Conservation (phyloP, 2,888 invertebrate genomes). For the Drosophila fulvimacula region DNA sequence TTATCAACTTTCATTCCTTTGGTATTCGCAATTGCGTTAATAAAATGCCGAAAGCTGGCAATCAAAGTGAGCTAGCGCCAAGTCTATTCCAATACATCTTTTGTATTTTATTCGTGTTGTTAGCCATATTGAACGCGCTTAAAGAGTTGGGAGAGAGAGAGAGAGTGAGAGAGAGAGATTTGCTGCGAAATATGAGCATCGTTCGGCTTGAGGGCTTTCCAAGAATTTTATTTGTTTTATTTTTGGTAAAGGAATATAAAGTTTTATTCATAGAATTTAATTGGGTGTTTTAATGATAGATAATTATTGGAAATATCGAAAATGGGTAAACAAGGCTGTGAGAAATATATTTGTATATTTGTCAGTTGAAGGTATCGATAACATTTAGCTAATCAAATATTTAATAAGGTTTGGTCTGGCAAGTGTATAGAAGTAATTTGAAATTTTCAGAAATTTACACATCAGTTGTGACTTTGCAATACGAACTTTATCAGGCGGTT, state of each 20-base stretch:
- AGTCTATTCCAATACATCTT: constrained; percentile 44
- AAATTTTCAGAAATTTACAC: no score
- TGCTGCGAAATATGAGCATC: constrained; percentile 7
- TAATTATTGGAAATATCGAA: neutral
- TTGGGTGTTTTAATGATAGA: neutral
- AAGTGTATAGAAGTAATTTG: no score
- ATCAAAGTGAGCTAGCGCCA: constrained; percentile 51
- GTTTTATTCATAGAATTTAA: neutral
- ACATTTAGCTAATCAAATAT: neutral
- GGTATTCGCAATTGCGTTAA: constrained; percentile 56
- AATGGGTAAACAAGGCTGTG: no score
- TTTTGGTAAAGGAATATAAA: neutral
- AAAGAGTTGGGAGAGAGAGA: neutral
- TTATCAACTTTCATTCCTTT: constrained; percentile 15
- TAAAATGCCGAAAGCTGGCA: constrained; percentile 57
- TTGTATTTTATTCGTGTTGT: constrained; percentile 37
- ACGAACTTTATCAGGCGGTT: no score
- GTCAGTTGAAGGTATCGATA: neutral
- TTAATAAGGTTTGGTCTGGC: no score
- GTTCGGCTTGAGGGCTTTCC: neutral
- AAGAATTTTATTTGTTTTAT: neutral
- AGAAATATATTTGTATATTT: neutral
- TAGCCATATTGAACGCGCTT: constrained; percentile 11
- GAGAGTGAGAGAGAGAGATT: no score
- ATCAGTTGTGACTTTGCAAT: no score